These are phyloP conservation scores for Adineta ricciae DNA, from an alignment of 2,888 invertebrate species.

Conservation along the genomic window DNA sequence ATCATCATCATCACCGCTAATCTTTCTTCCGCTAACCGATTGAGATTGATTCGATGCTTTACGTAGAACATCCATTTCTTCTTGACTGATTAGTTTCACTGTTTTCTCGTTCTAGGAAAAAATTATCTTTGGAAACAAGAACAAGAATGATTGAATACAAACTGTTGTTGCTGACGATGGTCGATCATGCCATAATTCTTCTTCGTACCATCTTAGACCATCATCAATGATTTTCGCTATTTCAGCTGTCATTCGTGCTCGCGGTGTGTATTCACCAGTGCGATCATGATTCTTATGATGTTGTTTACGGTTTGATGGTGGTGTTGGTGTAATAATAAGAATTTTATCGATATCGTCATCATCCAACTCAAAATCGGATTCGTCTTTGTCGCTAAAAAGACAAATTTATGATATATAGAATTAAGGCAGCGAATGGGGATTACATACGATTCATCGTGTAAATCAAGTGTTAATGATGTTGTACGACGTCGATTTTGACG, in stretches of 20 bases:
- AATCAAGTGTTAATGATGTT: background rate
- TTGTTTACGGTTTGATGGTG: conserved; percentile 60
- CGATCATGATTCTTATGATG: conserved; percentile 82
- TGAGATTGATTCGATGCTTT: background rate
- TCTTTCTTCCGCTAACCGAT: background rate
- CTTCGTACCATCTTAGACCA: conserved; percentile 57
- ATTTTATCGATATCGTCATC: conserved; percentile 84
- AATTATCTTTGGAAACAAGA: too few relatives aligned
- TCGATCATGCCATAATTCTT: conserved; percentile 23
- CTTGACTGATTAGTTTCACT: background rate
- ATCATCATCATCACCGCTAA: too few relatives aligned
- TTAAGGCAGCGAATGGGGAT: background rate
- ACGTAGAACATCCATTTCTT: background rate
- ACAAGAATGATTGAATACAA: background rate
- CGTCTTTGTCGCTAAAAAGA: conserved; percentile 37
- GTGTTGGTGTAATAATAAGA: conserved; percentile 78
- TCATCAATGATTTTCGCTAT: conserved; percentile 88
- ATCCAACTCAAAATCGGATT: conserved; percentile 72
- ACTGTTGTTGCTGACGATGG: background rate
- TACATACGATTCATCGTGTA: background rate
- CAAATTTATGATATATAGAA: background rate
- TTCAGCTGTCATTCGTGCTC: conserved; percentile 87
- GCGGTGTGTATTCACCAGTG: conserved; percentile 74
- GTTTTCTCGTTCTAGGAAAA: background rate
- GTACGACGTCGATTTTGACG: conserved; percentile 24